A percentile compares a stretch with the other conserved stretches of the same genome.
phyloP scores from a whole-genome alignment of 1,140 invertebrate genomes.

The Bathynomus jamesi region DNA sequence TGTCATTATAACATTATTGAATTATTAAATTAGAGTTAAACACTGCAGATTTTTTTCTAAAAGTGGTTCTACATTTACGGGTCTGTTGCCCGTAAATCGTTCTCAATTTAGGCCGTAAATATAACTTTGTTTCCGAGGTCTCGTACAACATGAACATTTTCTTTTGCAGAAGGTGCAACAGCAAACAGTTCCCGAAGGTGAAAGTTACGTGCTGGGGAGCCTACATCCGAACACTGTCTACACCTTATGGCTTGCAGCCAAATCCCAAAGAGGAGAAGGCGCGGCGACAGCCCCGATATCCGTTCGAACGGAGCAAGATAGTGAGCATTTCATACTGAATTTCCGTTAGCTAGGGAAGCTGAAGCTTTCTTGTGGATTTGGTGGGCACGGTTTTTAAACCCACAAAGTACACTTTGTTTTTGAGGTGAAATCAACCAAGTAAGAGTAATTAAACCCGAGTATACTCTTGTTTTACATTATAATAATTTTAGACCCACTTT shows the following conservation, averaged over 20 bases:
- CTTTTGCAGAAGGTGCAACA: constrained; percentile 54
- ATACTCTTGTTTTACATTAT: no score
- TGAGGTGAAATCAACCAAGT: no score
- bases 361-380: not conserved
- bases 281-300: constrained; percentile 88
- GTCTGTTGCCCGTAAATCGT: no score
- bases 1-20: no score
- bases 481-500: no score
- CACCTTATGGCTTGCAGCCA: constrained; percentile 89
- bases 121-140: no score
- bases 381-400: not conserved
- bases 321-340: constrained; percentile 63
- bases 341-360: not conserved
- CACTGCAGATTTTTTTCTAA: no score
- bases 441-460: no score
- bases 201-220: constrained; percentile 74
- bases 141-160: no score
- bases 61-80: no score
- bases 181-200: constrained; percentile 64
- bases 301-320: constrained; percentile 89
- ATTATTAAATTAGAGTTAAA: no score
- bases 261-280: constrained; percentile 83
- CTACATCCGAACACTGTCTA: constrained; percentile 93
- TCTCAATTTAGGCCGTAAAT: no score
- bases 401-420: not conserved